A percentile compares a stretch with the other conserved stretches of the same genome.
Evolutionary conservation across 2,888 invertebrate genomes (phyloP).

Genomic region (Glyphotaelius pellucidus): DNA sequence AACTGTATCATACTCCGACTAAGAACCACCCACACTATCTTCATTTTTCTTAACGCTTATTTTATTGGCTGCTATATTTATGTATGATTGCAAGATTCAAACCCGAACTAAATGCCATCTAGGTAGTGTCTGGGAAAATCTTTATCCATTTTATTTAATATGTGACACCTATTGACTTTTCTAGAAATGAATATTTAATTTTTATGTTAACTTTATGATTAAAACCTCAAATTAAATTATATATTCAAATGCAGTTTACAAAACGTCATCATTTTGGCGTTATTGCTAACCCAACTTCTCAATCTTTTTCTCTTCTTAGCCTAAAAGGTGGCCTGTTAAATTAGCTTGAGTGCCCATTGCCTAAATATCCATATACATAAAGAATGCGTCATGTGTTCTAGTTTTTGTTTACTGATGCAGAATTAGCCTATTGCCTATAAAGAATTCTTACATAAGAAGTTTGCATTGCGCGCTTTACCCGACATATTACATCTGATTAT

Average conservation of each 20-base stretch:
- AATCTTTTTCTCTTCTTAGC: not conserved
- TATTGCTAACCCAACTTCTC: not conserved
- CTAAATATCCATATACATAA: not conserved
- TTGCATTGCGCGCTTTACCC: slow-evolving; percentile 48
- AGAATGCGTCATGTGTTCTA: slow-evolving; percentile 21
- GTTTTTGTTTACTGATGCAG: slow-evolving; percentile 62
- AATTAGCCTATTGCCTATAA: slow-evolving; percentile 57
- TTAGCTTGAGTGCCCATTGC: slow-evolving; percentile 23
- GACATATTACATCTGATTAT: not conserved
- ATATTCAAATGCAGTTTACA: not conserved
- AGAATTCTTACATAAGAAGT: slow-evolving; percentile 50
- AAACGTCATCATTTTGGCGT: not conserved
- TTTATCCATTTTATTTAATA: no score
- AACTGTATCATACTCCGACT: no score
- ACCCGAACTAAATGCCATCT: no score
- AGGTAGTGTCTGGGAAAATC: no score
- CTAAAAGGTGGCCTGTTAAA: not conserved
- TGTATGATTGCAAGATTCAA: no score
- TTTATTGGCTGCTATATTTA: no score
- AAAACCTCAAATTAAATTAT: no score
- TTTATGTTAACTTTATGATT: no score
- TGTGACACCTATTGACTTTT: no score
- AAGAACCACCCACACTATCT: no score
- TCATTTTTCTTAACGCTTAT: no score
- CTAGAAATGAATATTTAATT: no score